Conservation (phyloP, 2,113 vertebrate genomes). For the Anhinga rufa region DNA sequence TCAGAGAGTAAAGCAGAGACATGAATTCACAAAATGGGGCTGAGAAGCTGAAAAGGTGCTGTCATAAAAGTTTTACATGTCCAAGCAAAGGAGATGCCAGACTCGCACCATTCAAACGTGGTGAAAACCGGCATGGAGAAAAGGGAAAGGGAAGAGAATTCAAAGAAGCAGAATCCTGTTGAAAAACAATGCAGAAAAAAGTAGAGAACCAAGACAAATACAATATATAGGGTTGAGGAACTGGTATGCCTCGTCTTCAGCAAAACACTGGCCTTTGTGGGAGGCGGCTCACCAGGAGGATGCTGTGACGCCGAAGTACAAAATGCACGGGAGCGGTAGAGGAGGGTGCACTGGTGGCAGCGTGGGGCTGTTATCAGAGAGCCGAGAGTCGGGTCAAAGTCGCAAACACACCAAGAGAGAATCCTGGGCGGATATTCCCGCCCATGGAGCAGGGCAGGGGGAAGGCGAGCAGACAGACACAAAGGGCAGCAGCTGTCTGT, state of each 20-base stretch:
- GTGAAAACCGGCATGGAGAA: not conserved
- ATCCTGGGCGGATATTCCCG: not conserved
- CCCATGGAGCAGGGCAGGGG: not conserved
- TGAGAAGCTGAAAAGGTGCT: not conserved
- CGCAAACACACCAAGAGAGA: too few relatives aligned
- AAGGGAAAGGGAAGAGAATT: not conserved
- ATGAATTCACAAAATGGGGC: not conserved
- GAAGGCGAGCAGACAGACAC: not conserved
- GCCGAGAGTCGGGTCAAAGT: not conserved
- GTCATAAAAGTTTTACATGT: not conserved
- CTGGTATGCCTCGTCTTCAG: not conserved
- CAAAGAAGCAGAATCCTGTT: not conserved
- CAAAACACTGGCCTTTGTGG: not conserved
- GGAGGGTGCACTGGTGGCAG: not conserved
- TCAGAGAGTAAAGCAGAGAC: not conserved
- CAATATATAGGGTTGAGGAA: not conserved
- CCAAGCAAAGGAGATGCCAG: not conserved
- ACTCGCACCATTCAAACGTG: not conserved
- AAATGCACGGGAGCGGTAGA: not conserved
- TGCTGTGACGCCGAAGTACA: rapidly evolving
- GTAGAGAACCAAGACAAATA: not conserved
- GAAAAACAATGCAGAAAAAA: not conserved
- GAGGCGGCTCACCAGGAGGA: not conserved
- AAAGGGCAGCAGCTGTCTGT: not conserved
- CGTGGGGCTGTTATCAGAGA: not conserved